phyloP scores from a whole-genome alignment of 2,113 vertebrate genomes.

The Sciurus niger region DNA sequence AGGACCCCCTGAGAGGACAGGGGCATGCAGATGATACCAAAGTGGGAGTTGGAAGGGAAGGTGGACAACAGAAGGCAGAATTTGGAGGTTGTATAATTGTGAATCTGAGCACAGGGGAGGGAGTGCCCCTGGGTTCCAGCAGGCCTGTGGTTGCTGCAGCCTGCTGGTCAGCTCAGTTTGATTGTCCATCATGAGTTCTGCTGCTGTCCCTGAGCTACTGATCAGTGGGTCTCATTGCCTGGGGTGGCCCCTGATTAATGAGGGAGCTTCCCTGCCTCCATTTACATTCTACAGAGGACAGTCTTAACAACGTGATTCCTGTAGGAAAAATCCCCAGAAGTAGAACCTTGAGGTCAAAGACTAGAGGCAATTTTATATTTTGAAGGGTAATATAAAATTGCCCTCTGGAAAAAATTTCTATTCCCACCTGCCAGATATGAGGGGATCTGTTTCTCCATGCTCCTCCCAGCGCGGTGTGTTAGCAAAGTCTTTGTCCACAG shows the following conservation, averaged over 20 bases:
- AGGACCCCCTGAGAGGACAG: neutral
- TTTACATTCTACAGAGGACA: neutral
- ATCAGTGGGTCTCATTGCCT: neutral
- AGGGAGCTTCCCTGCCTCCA: neutral
- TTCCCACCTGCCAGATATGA: neutral
- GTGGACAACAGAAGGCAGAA: neutral
- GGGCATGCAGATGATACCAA: neutral
- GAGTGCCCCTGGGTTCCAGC: neutral
- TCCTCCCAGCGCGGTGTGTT: neutral
- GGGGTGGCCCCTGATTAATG: neutral
- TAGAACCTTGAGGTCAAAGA: neutral
- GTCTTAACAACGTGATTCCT: neutral
- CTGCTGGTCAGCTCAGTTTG: neutral
- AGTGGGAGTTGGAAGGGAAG: neutral
- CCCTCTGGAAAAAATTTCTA: neutral
- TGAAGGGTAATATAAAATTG: conserved; percentile 2
- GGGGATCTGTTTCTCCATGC: neutral
- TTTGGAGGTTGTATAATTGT: neutral
- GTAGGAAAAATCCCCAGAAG: neutral
- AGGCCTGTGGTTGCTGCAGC: neutral
- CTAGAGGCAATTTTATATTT: neutral
- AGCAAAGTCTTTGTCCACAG: neutral
- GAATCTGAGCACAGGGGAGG: neutral
- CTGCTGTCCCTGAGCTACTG: neutral
- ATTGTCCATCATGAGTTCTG: neutral